Evolutionary conservation across 2,797 vertebrate genomes (phyloP), one percentile per base, ranked within the genome.

Genomic region (Pteronotus mesoamericanus): DNA sequence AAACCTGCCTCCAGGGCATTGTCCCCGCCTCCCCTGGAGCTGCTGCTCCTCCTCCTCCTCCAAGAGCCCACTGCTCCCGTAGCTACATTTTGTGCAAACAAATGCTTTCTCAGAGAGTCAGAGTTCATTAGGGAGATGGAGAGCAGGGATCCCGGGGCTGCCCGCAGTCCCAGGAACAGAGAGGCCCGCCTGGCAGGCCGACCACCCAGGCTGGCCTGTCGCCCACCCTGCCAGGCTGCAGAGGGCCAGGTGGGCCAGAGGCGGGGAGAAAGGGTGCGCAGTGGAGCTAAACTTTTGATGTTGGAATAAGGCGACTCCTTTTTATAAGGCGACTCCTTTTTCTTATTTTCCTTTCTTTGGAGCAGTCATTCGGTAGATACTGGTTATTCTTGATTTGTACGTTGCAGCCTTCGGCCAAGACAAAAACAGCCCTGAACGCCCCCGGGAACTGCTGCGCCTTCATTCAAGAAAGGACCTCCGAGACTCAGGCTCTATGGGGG

Each of bases 31-130:
- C 55, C 86, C 72, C 15, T 5, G 15, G 18, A 34, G 53, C n/a
- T 85, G 3, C 29, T 68, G 2, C 7, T 15, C 82, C 72, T 44
- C 34, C 48, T 69, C 46, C 44, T 46, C 29, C 72, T n/a, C n/a
- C n/a, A n/a, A n/a, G n/a, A 0, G 0, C 78, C 80, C 95, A 95
- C 15, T 82, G 74, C 21, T 61, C 29, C 29, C 42, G 32, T 15
- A 2, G 92, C 96, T 95, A 95, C 94, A 94, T 96, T 85, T 97
- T 94, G 87, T 57, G 97, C 91, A 98, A 98, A 96, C 97, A 93
- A 96, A 98, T 96, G 90, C 94, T 97, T 97, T 98, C 97, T 97
- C 95, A 97, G 95, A 96, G 93, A 97, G 97, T 98, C 98, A 97
- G 79, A 96, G 78, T 39, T 98, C 96, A 95, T 98, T 97, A 98